These are phyloP conservation scores for Tetragonula clypearis DNA, from an alignment of 1,140 invertebrate genomes.

Conservation along the genomic window DNA sequence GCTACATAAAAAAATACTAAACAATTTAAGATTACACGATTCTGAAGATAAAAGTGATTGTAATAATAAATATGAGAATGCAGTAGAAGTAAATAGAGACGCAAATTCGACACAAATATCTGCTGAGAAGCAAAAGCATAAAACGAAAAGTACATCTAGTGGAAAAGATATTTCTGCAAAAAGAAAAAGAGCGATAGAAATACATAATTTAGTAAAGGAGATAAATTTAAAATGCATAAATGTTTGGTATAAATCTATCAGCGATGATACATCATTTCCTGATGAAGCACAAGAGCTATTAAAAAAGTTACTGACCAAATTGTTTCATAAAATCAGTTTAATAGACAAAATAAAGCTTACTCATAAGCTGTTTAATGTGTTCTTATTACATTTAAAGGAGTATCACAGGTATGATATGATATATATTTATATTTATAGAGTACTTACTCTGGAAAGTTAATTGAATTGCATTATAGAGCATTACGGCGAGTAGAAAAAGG, in stretches of 20 bases:
- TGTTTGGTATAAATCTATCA: constrained; percentile 75
- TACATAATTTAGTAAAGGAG: constrained; percentile 66
- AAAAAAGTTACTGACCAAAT: constrained; percentile 65
- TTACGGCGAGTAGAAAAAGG: constrained; percentile 74
- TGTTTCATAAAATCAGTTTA: constrained; percentile 61
- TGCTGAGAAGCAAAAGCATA: background rate
- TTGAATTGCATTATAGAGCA: constrained; percentile 62
- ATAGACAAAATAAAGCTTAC: constrained; percentile 72
- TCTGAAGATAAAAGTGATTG: background rate
- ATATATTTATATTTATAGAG: constrained; percentile 7
- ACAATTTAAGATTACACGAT: constrained; percentile 23
- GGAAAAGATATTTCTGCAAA: constrained; percentile 19
- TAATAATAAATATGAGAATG: background rate
- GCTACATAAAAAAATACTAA: constrained; percentile 56
- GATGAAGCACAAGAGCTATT: constrained; percentile 69
- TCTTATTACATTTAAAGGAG: constrained; percentile 77
- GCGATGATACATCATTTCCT: constrained; percentile 71
- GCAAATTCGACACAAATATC: background rate
- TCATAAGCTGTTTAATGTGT: constrained; percentile 74
- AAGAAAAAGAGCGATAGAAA: constrained; percentile 38
- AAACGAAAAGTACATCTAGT: constrained; percentile 29
- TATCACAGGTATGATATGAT: constrained; percentile 69
- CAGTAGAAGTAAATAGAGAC: constrained; percentile 16
- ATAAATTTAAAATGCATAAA: constrained; percentile 70
- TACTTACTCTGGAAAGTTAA: background rate